Conservation (phyloP, 2,797 vertebrate genomes). For the Odontamblyopus lacepedii region DNA sequence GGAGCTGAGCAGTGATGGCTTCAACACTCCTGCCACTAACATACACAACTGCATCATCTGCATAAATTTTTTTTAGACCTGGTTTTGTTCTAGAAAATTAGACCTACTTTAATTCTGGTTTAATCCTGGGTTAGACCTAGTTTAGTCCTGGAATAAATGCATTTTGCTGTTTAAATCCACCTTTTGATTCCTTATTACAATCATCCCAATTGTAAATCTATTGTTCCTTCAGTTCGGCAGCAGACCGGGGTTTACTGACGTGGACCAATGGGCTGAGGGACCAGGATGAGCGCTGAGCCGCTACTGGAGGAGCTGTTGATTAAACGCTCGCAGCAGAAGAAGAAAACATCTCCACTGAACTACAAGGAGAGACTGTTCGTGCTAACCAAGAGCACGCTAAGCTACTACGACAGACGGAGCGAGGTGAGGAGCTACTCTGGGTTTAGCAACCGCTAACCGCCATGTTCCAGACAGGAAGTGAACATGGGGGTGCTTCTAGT, state of each 20-base stretch:
- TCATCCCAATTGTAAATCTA: background rate
- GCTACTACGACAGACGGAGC: slow-evolving; percentile 87
- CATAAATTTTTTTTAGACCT: no score
- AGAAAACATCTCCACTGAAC: slow-evolving; percentile 90
- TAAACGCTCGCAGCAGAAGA: slow-evolving; percentile 95
- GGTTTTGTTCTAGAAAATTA: no score
- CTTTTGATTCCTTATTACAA: background rate
- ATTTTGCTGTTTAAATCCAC: background rate
- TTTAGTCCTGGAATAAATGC: no score
- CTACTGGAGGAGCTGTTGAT: slow-evolving; percentile 90
- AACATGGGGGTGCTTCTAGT: no score
- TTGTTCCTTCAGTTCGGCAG: slow-evolving; percentile 13
- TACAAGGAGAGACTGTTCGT: slow-evolving; percentile 93
- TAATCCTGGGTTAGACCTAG: background rate
- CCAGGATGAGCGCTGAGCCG: slow-evolving; percentile 84
- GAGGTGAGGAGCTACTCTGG: slow-evolving; percentile 74
- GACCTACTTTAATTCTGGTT: background rate
- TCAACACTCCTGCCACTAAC: no score
- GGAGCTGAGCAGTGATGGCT: no score
- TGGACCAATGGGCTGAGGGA: slow-evolving; percentile 35
- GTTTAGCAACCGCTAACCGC: no score
- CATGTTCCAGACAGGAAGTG: no score
- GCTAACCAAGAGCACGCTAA: slow-evolving; percentile 83
- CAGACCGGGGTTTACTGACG: background rate
- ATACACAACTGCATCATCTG: no score